These are phyloP conservation scores for Mus caroli DNA, from an alignment of 2,797 vertebrate genomes.

Conservation along the genomic window DNA sequence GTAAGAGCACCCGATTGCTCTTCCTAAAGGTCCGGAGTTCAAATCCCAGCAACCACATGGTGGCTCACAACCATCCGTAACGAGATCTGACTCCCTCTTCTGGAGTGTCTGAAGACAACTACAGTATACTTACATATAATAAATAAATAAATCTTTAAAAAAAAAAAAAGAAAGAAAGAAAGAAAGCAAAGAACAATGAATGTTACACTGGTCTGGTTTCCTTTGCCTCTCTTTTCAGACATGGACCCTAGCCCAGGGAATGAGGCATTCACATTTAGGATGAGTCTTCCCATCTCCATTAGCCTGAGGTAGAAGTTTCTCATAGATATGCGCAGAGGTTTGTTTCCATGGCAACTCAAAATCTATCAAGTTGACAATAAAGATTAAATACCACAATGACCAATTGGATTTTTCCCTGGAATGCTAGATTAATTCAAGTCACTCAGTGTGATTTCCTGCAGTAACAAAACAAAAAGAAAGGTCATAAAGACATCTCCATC, in stretches of 20 bases:
- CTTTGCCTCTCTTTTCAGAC: neutral
- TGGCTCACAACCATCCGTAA: too few species aligned
- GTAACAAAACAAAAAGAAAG: neutral
- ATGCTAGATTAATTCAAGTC: conserved; percentile 18
- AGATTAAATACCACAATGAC: neutral
- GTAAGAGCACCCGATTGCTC: too few species aligned
- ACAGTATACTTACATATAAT: too few species aligned
- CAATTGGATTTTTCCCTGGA: neutral
- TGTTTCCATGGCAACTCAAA: neutral
- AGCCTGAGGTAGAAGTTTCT: neutral
- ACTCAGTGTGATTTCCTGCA: neutral
- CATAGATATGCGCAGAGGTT: neutral
- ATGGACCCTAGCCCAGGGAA: neutral
- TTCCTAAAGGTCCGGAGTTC: too few species aligned
- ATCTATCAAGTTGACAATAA: neutral
- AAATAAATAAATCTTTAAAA: too few species aligned
- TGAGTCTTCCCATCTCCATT: neutral
- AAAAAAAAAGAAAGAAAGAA: too few species aligned
- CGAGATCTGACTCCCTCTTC: too few species aligned
- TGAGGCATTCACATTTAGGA: neutral
- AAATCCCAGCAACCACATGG: too few species aligned
- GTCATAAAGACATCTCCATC: neutral
- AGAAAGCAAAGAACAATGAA: neutral
- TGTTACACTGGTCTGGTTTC: too few species aligned
- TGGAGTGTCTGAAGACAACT: too few species aligned